Percentiles rank a stretch among this genome's conserved stretches.
phyloP scores from a whole-genome alignment of 1,140 invertebrate genomes.

The Amphibalanus amphitrite region DNA sequence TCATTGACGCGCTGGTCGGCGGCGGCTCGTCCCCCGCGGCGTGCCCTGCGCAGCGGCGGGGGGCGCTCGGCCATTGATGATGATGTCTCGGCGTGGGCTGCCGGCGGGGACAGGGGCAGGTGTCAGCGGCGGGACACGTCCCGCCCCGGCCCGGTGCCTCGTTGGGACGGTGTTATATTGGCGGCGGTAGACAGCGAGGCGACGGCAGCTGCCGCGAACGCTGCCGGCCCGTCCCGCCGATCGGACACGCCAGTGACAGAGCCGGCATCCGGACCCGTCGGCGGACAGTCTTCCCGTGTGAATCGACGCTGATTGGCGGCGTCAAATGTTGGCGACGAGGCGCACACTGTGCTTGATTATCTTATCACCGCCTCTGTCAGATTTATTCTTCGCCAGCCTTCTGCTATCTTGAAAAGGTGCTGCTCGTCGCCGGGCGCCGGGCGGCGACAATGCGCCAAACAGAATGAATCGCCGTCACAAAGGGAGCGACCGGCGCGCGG shows the following conservation, averaged over 20 bases:
- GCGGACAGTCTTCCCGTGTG: not conserved
- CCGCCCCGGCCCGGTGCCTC: too few species aligned
- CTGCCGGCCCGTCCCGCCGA: not conserved
- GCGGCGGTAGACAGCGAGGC: not conserved
- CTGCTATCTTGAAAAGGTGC: not conserved
- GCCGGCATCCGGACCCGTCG: not conserved
- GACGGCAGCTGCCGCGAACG: not conserved
- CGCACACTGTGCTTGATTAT: not conserved
- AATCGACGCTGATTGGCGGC: not conserved
- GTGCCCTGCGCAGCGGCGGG: not conserved
- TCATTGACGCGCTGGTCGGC: not conserved
- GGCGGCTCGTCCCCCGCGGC: too few species aligned
- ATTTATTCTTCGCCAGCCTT: slow-evolving; percentile 1
- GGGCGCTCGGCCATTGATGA: not conserved
- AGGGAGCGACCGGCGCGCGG: not conserved
- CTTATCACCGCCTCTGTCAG: not conserved
- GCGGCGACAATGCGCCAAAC: not conserved
- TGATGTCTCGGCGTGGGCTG: not conserved
- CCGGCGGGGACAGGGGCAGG: not conserved
- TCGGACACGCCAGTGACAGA: not conserved
- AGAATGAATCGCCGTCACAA: not conserved
- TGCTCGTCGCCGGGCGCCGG: not conserved
- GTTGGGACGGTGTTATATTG: not conserved
- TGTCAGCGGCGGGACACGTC: not conserved
- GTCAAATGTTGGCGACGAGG: not conserved